These are phyloP conservation scores for Aphidius ervi DNA, from an alignment of 1,140 invertebrate species.

Conservation along the genomic window DNA sequence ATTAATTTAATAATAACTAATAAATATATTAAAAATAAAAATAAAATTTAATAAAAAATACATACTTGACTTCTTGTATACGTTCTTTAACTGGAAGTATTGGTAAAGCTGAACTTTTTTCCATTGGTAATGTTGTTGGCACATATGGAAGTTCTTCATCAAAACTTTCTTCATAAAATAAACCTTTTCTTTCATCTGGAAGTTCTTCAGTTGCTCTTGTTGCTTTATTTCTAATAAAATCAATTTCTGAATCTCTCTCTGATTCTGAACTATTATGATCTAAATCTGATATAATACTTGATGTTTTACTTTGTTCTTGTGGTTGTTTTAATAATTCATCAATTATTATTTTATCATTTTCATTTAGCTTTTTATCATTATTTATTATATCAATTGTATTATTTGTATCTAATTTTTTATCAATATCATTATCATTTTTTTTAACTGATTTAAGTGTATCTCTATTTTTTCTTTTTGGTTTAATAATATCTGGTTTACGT, in stretches of 20 bases:
- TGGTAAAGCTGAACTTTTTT: conserved; percentile 74
- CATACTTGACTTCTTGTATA: conserved; percentile 55
- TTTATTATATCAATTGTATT: background rate
- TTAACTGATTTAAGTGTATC: conserved; percentile 10
- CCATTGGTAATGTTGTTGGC: conserved; percentile 77
- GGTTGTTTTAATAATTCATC: conserved; percentile 17
- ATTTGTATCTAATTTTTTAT: too few species aligned
- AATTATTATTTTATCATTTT: background rate
- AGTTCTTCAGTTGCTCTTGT: conserved; percentile 42
- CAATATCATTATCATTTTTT: background rate
- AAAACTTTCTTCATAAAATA: conserved; percentile 77
- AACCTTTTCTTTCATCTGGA: conserved; percentile 64
- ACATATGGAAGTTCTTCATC: conserved; percentile 84
- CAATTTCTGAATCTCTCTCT: conserved; percentile 67
- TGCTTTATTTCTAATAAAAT: conserved; percentile 50
- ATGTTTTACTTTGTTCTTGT: conserved; percentile 28
- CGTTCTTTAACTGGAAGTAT: conserved; percentile 77
- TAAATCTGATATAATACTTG: conserved; percentile 49
- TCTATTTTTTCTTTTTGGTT: conserved; percentile 40
- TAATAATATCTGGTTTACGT: conserved; percentile 33
- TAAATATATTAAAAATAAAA: background rate
- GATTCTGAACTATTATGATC: conserved; percentile 73
- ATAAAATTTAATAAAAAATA: conserved; percentile 23
- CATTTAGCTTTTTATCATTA: background rate
- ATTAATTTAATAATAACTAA: too few species aligned